Percentiles rank a stretch among this genome's conserved stretches.
phyloP scores from a whole-genome alignment of 2,888 invertebrate species.

The Argyresthia goedartella region DNA sequence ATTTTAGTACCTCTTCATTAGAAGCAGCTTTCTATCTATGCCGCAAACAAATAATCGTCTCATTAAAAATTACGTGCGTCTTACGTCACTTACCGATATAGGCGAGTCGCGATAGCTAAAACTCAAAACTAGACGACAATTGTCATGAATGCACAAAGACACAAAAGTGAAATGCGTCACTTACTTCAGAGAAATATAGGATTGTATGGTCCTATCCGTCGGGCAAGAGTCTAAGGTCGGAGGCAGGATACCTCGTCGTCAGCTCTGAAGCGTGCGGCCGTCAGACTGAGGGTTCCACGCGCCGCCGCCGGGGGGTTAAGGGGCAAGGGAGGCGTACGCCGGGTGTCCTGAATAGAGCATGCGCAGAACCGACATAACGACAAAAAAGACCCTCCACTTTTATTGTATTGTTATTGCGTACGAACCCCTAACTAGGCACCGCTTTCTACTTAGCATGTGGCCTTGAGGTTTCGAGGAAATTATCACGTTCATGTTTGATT shows the following conservation, averaged over 20 bases:
- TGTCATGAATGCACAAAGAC: conserved; percentile 16
- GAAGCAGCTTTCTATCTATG: too few species aligned
- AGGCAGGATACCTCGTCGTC: background rate
- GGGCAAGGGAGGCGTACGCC: conserved; percentile 16
- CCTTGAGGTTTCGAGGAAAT: too few species aligned
- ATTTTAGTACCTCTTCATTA: too few species aligned
- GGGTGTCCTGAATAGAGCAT: conserved; percentile 47
- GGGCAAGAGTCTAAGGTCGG: background rate
- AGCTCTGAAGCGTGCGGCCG: conserved; percentile 24
- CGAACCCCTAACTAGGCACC: too few species aligned
- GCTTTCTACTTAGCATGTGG: too few species aligned
- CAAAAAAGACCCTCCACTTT: too few species aligned
- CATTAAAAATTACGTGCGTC: background rate
- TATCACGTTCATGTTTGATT: too few species aligned
- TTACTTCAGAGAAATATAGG: conserved; percentile 55
- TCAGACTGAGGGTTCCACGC: conserved; percentile 35
- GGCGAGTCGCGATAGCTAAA: too few species aligned
- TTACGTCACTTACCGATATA: conserved; percentile 11
- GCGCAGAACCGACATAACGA: conserved; percentile 26
- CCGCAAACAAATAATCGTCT: too few species aligned
- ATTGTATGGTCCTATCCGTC: conserved; percentile 45
- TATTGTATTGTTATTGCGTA: too few species aligned
- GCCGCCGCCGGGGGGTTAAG: background rate
- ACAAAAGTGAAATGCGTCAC: conserved; percentile 23
- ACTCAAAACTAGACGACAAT: too few species aligned